Conservation (phyloP, 1,140 invertebrate genomes). For the Anastrepha obliqua region DNA sequence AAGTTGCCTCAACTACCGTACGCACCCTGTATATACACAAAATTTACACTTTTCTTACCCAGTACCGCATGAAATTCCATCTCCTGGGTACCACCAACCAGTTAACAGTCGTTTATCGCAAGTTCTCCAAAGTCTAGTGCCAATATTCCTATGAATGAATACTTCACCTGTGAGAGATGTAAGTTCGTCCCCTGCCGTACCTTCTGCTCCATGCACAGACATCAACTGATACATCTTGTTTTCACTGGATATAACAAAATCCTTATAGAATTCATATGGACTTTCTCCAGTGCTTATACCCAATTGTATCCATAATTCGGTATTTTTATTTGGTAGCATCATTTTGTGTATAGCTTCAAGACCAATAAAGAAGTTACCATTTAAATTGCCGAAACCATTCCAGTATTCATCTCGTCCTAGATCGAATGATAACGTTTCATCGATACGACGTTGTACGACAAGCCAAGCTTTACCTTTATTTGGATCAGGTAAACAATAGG, state of each 20-base stretch:
- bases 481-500: neutral
- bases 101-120: neutral
- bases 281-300: neutral
- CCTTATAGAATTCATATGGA: neutral
- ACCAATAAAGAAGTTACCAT: neutral
- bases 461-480: neutral
- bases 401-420: neutral
- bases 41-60: neutral
- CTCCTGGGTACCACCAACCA: constrained; percentile 6
- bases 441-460: neutral
- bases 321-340: neutral
- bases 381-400: neutral
- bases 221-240: neutral
- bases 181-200: neutral
- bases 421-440: neutral
- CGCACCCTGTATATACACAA: too few relatives aligned
- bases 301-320: constrained; percentile 23
- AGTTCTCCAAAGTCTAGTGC: neutral
- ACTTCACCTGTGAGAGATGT: neutral
- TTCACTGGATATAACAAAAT: neutral
- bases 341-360: neutral
- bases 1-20: too few relatives aligned
- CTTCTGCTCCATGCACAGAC: neutral
- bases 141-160: neutral
- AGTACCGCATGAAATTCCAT: neutral